A percentile compares a stretch with the other conserved stretches of the same genome.
These are phyloP conservation scores for Leptopilina myrica DNA, from an alignment of 2,888 invertebrate genomes.

Conservation along the genomic window DNA sequence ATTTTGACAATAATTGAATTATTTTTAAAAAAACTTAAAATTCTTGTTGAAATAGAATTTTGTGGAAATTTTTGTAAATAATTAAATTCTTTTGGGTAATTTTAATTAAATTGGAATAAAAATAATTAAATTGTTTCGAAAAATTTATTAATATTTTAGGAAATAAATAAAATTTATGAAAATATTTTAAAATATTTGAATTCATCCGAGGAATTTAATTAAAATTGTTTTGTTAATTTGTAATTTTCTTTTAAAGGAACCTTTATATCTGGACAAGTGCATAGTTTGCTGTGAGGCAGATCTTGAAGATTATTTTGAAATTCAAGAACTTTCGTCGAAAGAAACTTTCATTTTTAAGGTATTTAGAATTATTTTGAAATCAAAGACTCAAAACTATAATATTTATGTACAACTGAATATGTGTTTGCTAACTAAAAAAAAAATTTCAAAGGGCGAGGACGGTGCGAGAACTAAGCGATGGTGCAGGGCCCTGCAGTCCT, in stretches of 20 bases:
- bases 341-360: conserved; percentile 97
- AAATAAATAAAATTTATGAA: no score
- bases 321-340: conserved; percentile 94
- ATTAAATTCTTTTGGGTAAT: no score
- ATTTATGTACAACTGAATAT: background rate
- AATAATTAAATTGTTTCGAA: no score
- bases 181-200: background rate
- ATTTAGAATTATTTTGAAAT: conserved; percentile 54
- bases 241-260: conserved; percentile 80
- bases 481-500: conserved; percentile 93
- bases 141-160: no score
- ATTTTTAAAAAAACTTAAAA: no score
- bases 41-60: no score
- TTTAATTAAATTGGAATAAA: no score
- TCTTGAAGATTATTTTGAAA: conserved; percentile 95
- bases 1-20: no score
- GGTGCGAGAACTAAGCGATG: conserved; percentile 90
- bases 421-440: background rate
- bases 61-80: no score
- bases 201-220: no score
- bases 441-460: conserved; percentile 88
- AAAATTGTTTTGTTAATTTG: no score
- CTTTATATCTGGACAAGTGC: conserved; percentile 92
- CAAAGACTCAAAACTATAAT: no score
- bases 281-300: conserved; percentile 94